phyloP scores from a whole-genome alignment of 2,113 vertebrate genomes.

The Gopherus evgoodei region DNA sequence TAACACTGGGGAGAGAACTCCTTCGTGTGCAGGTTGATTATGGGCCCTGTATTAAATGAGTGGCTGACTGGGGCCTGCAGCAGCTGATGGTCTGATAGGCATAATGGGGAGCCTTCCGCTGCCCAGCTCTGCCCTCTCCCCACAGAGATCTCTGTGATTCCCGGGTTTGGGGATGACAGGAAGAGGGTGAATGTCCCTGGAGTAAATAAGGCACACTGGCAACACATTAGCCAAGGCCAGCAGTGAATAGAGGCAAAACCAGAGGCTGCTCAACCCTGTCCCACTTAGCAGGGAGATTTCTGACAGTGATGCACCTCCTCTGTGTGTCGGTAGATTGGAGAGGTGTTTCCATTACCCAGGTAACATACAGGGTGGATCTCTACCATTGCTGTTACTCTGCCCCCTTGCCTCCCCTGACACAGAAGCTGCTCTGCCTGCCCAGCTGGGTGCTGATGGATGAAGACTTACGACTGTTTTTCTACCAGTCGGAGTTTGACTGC shows the following conservation, averaged over 20 bases:
- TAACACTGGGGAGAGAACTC: background rate
- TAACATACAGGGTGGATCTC: slow-evolving; percentile 9
- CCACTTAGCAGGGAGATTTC: slow-evolving; percentile 25
- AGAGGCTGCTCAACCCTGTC: background rate
- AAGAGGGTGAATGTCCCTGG: background rate
- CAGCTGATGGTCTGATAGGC: background rate
- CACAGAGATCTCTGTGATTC: background rate
- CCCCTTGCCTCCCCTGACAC: slow-evolving; percentile 14
- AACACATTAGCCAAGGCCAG: background rate
- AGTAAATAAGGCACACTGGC: background rate
- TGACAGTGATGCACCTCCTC: slow-evolving; percentile 46
- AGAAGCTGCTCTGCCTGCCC: slow-evolving; percentile 87
- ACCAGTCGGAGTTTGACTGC: slow-evolving; percentile 86
- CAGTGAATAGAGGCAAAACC: background rate
- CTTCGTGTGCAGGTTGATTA: background rate
- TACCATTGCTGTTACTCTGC: slow-evolving; percentile 17
- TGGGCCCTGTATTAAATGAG: background rate
- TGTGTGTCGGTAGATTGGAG: slow-evolving; percentile 16
- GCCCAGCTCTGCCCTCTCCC: background rate
- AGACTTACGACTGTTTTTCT: slow-evolving; percentile 92
- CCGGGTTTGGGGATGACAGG: background rate
- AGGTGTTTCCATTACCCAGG: background rate
- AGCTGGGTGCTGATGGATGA: slow-evolving; percentile 90
- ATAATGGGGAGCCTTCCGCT: background rate
- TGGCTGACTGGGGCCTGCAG: background rate